Evolutionary conservation across 2,888 invertebrate species (phyloP).

Genomic region (Palloptera scutellata): DNA sequence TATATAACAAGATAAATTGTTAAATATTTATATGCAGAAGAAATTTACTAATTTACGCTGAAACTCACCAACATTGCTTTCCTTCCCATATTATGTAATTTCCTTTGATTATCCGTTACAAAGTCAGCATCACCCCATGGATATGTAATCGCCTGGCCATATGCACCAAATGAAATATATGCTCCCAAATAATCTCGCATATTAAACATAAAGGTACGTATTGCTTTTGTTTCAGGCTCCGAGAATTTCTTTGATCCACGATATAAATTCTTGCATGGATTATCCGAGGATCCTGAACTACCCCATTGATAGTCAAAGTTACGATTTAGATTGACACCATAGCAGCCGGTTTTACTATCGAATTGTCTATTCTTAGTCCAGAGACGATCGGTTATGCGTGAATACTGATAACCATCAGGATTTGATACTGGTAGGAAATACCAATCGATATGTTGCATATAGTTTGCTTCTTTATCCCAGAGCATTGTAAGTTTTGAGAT

Average conservation of each 20-base stretch:
- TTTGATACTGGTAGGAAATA: slow-evolving; percentile 79
- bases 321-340: slow-evolving; percentile 83
- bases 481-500: slow-evolving; percentile 75
- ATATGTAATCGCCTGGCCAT: slow-evolving; percentile 66
- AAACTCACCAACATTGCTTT: slow-evolving; percentile 46
- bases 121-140: slow-evolving; percentile 62
- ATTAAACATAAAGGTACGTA: slow-evolving; percentile 64
- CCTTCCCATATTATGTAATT: slow-evolving; percentile 50
- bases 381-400: slow-evolving; percentile 79
- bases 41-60: too few relatives aligned
- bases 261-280: slow-evolving; percentile 83
- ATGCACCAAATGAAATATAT: slow-evolving; percentile 60
- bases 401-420: slow-evolving; percentile 86
- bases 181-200: slow-evolving; percentile 56
- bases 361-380: slow-evolving; percentile 81
- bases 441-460: slow-evolving; percentile 83
- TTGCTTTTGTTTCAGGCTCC: slow-evolving; percentile 82
- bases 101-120: slow-evolving; percentile 53
- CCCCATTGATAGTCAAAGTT: slow-evolving; percentile 91
- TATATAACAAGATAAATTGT: slow-evolving; percentile 15
- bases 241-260: slow-evolving; percentile 82
- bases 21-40: background rate
- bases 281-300: slow-evolving; percentile 77
- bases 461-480: slow-evolving; percentile 68
- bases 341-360: slow-evolving; percentile 68